phyloP scores from a whole-genome alignment of 1,140 invertebrate species.

The Zaprionus camerounensis region DNA sequence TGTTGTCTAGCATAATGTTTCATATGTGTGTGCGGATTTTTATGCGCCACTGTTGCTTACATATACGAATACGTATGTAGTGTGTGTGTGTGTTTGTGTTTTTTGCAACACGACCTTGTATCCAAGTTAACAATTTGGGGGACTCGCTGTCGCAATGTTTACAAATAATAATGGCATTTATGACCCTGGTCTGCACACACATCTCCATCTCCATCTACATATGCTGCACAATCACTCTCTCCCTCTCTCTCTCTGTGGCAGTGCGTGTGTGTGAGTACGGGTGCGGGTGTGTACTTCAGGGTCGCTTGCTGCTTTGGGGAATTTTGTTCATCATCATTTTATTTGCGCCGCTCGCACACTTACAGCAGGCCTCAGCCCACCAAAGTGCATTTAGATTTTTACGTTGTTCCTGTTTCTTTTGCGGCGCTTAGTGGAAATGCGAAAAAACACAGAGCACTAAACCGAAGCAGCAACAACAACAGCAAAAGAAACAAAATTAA shows the following conservation, averaged over 20 bases:
- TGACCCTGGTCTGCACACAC: slow-evolving; percentile 64
- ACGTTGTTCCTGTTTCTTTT: slow-evolving; percentile 23
- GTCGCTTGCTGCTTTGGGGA: slow-evolving; percentile 53
- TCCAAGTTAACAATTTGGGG: slow-evolving; percentile 73
- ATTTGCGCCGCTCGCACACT: slow-evolving; percentile 47
- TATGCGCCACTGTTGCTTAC: slow-evolving; percentile 28
- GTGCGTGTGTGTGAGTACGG: slow-evolving; percentile 23
- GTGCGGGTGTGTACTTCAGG: slow-evolving; percentile 47
- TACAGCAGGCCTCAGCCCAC: slow-evolving; percentile 35
- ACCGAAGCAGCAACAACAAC: not conserved
- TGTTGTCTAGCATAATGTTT: slow-evolving; percentile 68
- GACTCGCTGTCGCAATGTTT: slow-evolving; percentile 76
- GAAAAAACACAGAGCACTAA: slow-evolving; percentile 8
- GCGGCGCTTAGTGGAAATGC: slow-evolving; percentile 1
- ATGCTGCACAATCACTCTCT: not conserved
- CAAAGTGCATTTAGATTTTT: slow-evolving; percentile 60
- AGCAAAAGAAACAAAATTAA: slow-evolving; percentile 31
- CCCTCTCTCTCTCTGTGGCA: not conserved
- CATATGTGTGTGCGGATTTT: slow-evolving; percentile 20
- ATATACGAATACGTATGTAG: slow-evolving; percentile 4
- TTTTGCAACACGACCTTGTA: slow-evolving; percentile 64
- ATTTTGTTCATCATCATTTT: slow-evolving; percentile 72
- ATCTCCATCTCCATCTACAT: slow-evolving; percentile 15
- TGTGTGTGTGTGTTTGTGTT: slow-evolving; percentile 31
- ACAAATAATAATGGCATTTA: slow-evolving; percentile 80